Percentiles rank a stretch among this genome's conserved stretches.
These are phyloP conservation scores for Falco berigora DNA, from an alignment of 2,797 vertebrate species.

Conservation along the genomic window DNA sequence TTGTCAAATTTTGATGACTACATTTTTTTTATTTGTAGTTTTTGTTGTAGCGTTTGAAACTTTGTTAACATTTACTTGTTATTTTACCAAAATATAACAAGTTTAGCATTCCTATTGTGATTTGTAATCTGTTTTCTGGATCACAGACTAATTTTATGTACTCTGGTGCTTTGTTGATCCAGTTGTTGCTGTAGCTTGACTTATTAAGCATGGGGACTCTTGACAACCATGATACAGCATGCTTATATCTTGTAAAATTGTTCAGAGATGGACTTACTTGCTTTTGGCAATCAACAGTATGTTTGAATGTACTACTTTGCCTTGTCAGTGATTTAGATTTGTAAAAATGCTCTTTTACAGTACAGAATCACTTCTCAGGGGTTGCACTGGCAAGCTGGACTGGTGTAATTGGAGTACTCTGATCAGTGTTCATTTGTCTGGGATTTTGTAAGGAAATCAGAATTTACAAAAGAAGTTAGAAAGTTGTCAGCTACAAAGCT, in stretches of 20 bases:
- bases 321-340: constrained; percentile 56
- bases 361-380: constrained; percentile 60
- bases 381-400: constrained; percentile 69
- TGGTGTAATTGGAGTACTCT: not conserved
- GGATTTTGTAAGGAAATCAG: not conserved
- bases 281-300: constrained; percentile 38
- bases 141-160: constrained; percentile 6
- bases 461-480: not conserved
- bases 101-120: constrained; percentile 13
- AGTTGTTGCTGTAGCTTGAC: constrained; percentile 37
- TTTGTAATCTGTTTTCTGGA: constrained; percentile 14
- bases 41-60: not conserved
- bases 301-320: constrained; percentile 56
- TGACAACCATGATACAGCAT: constrained; percentile 54
- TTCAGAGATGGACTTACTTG: constrained; percentile 57
- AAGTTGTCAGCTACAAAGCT: not conserved
- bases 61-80: constrained; percentile 41
- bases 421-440: not conserved
- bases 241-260: constrained; percentile 41
- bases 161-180: constrained; percentile 48
- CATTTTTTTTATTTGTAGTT: not conserved
- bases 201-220: constrained; percentile 43
- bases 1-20: not conserved
- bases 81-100: constrained; percentile 23
- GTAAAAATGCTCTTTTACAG: constrained; percentile 54